phyloP scores from a whole-genome alignment of 2,797 vertebrate genomes.

The Leucoraja ocellata region DNA sequence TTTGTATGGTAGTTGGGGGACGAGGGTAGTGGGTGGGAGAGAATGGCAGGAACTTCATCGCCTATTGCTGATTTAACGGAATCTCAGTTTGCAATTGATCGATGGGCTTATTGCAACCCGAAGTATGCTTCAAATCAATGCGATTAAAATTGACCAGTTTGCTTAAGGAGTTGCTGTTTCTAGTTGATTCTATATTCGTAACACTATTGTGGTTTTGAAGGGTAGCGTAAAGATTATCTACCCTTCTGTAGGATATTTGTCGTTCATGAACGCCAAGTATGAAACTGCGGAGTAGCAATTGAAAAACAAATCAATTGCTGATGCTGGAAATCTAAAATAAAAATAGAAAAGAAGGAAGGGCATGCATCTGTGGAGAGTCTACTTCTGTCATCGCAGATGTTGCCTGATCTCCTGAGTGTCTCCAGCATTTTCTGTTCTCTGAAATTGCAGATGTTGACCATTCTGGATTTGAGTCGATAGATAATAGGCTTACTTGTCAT shows the following conservation, averaged over 20 bases:
- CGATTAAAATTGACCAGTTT: conserved; percentile 1
- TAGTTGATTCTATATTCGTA: not conserved
- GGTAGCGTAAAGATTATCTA: not conserved
- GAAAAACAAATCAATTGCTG: no score
- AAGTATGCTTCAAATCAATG: not conserved
- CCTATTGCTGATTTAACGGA: not conserved
- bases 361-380: no score
- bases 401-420: no score
- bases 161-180: not conserved
- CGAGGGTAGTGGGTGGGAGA: no score
- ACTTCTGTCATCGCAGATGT: no score
- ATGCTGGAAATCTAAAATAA: no score
- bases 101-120: not conserved
- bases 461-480: conserved; percentile 12
- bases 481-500: not conserved
- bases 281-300: no score
- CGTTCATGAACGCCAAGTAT: not conserved
- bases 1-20: not conserved
- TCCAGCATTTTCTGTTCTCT: not conserved
- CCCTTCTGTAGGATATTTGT: not conserved
- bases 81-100: not conserved
- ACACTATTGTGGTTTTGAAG: not conserved
- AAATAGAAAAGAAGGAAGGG: no score
- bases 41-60: not conserved
- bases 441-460: not conserved